Evolutionary conservation across 2,888 invertebrate genomes (phyloP), one percentile per base, ranked within the genome.

Genomic region (Acleris literana): DNA sequence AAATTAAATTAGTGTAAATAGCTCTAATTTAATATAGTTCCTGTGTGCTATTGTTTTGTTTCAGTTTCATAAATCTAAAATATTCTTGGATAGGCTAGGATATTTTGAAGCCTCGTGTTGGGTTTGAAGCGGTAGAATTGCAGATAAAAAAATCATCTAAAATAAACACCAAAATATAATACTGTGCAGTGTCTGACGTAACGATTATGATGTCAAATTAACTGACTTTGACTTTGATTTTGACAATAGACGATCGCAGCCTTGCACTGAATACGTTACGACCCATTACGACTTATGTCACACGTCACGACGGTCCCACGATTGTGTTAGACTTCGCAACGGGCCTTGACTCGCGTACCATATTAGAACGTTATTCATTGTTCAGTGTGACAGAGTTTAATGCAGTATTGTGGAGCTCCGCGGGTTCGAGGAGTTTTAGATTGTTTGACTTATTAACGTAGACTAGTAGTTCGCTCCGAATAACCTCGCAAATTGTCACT

Each of bases 231-330:
- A 65, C 65, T 61, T 65, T 65, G 65, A 33, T 56, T 63, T 57
- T 63, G 55, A 65, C 65, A 65, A 68, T 61, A 57, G 56, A 59
- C 49, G 64, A 63, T 64, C 64, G 64, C 68, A 68, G 68, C 89
- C 89, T 88, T 86, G 90, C 90, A 90, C 91, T 81, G 83, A 82
- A 87, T 90, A 80, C 77, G 80, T 78, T 74, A 79, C 78, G 76
- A 72, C 75, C 85, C 84, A 85, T 85, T 85, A 85, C 76, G 69
- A 71, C 76, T 90, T 89, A 89, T 89, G 89, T 90, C 89, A 89
- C 83, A 76, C 57, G 43, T 58, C 71, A 74, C 77, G 83, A 79
- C 78, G 72, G 85, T 88, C 88, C 81, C 88, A 88, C 87, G 78
- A 80, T 46, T 46, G 44, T 44, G 6, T 7, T 6, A 69, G 65